Conservation (phyloP, 2,113 vertebrate species). For the Cyanoramphus novaezelandiae region DNA sequence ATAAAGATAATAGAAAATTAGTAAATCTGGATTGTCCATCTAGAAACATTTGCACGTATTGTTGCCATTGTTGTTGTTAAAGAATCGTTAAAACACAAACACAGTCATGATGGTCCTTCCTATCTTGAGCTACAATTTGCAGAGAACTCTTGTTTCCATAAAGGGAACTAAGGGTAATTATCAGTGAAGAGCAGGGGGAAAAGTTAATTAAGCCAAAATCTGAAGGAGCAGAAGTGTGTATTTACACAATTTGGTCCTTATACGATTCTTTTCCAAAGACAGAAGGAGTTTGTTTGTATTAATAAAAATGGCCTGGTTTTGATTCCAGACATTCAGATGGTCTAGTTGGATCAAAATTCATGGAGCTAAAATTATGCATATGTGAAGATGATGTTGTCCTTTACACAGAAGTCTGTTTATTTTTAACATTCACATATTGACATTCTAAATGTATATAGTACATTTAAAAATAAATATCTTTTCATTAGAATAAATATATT, state of each 20-base stretch:
- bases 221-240: slow-evolving; percentile 1
- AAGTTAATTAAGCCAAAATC: slow-evolving; percentile 47
- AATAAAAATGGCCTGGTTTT: background rate
- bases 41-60: background rate
- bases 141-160: background rate
- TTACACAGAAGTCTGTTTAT: background rate
- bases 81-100: background rate
- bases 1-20: background rate
- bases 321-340: background rate
- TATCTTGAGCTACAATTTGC: background rate
- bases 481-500: background rate
- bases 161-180: slow-evolving; percentile 8
- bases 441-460: background rate
- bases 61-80: background rate
- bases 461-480: background rate
- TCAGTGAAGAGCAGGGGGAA: background rate
- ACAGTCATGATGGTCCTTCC: background rate
- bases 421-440: background rate
- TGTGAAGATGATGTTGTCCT: background rate
- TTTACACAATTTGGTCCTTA: slow-evolving; percentile 21
- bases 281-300: slow-evolving; percentile 28
- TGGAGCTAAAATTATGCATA: background rate
- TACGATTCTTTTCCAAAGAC: slow-evolving; percentile 10
- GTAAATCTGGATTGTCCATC: background rate
- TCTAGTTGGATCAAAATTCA: background rate